Evolutionary conservation across 2,113 vertebrate genomes (phyloP).

Genomic region (Dasyornis broadbenti): DNA sequence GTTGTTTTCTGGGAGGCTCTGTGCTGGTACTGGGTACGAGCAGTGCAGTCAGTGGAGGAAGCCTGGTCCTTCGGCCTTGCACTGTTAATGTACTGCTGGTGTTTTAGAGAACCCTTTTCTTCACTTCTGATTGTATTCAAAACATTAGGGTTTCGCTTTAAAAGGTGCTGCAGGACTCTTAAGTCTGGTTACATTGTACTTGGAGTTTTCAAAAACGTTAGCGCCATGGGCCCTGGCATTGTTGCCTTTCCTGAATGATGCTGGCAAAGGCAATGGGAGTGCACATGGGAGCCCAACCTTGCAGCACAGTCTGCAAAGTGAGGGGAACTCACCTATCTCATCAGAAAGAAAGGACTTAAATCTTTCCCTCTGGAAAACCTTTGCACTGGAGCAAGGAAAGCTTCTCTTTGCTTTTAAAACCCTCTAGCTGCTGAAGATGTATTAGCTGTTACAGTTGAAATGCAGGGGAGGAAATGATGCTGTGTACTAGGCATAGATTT

Average conservation of each 20-base stretch:
- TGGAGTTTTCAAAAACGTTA: background rate
- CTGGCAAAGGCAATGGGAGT: background rate
- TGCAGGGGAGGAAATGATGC: background rate
- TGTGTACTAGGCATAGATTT: background rate
- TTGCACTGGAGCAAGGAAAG: background rate
- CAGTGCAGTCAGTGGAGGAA: background rate
- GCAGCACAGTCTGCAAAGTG: background rate
- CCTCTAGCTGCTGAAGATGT: background rate
- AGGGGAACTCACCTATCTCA: background rate
- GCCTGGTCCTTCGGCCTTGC: background rate
- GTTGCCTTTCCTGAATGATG: background rate
- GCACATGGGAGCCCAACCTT: background rate
- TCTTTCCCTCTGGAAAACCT: background rate
- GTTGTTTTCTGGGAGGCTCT: background rate
- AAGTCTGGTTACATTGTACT: background rate
- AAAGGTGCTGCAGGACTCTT: background rate
- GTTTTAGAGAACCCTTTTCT: background rate
- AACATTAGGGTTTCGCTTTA: background rate
- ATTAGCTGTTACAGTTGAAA: background rate
- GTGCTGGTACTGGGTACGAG: fast-evolving
- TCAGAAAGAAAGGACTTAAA: background rate
- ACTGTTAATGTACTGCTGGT: fast-evolving
- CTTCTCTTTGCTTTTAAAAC: background rate
- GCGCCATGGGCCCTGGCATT: background rate
- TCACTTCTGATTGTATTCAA: background rate